Base-by-base conservation (phyloP, 37 sponge, comb jelly and placozoan genomes). In the Ianthella basta region DNA sequence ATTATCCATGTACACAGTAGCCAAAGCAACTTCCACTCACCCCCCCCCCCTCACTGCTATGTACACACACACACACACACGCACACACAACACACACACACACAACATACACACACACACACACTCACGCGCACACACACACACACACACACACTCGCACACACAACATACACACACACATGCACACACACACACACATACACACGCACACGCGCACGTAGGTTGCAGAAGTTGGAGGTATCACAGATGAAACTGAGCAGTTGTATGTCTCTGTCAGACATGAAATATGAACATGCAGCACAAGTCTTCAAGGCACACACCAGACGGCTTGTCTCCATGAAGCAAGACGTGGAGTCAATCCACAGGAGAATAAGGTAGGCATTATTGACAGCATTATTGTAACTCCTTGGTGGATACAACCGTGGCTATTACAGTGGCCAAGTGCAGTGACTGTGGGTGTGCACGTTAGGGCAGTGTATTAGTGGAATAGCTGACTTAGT, bases 111-210 rank as follows among this genome's bases (percentile, higher is more conserved):
- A 24, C 23, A 1, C 33, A 37, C 30, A 23, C 54, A 15, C 3
- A 21, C 55, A 27, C 60, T n/a, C n/a, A 16, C 4, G 27, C 60
- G 1, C 82, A 21, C 64, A 40, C 82, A n/a, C 24, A 2, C 55
- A 27, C 77, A 35, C 10, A 27, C 77, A 4, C 35, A 6, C 10
- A 6, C 77, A 35, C 77, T 6, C 77, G 5, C 6, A 27, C 77
- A 35, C 77, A 37, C 50, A 3, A 23, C 36, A 60, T 35, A 57
- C 64, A 60, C 82, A 60, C 82, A 57, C 64, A 57, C 82, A 60
- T 63, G 3, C 63, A 18, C 82, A 81, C 15, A 83, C 92, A 23
- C 82, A 86, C 20, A 35, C 77, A 73, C 77, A 73, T 6, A 27
- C 65, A 6, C 10, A 13, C 12, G 4, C 8, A 10, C 12, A 63